phyloP scores from a whole-genome alignment of 1,140 invertebrate genomes.

The Leptinotarsa texana region DNA sequence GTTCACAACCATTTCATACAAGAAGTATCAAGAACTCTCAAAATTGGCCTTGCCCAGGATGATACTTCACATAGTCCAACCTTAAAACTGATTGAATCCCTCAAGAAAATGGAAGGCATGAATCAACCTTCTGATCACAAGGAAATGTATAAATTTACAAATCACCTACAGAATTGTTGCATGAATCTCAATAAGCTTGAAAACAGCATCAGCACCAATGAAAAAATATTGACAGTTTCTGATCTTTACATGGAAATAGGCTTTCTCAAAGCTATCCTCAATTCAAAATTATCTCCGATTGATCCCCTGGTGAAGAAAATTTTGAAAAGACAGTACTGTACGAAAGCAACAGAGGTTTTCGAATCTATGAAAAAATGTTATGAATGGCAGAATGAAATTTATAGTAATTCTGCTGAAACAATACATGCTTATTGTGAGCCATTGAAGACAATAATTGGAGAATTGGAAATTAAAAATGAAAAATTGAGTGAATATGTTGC shows the following conservation, averaged over 20 bases:
- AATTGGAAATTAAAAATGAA: constrained; percentile 51
- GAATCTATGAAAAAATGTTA: constrained; percentile 43
- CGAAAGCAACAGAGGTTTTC: constrained; percentile 61
- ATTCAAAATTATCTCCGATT: constrained; percentile 60
- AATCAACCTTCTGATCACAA: background rate
- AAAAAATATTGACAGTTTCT: constrained; percentile 28
- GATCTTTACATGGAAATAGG: constrained; percentile 43
- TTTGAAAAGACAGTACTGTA: constrained; percentile 68
- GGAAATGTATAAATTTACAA: background rate
- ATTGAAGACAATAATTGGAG: constrained; percentile 50
- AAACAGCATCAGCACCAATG: constrained; percentile 7
- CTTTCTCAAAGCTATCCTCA: constrained; percentile 47
- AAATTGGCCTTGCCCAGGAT: background rate
- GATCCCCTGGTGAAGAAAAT: constrained; percentile 76
- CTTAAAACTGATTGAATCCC: background rate
- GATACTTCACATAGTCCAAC: background rate
- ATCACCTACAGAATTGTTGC: constrained; percentile 13
- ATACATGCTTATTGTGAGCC: constrained; percentile 51
- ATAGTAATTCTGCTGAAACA: constrained; percentile 40
- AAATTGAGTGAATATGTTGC: constrained; percentile 58
- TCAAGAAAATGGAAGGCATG: background rate
- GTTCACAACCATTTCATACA: background rate
- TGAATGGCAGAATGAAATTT: constrained; percentile 44
- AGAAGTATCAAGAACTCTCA: constrained; percentile 1
- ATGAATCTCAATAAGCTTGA: constrained; percentile 3